phyloP scores from a whole-genome alignment of 2,888 invertebrate genomes.

The Melikaiella ostensackeni region DNA sequence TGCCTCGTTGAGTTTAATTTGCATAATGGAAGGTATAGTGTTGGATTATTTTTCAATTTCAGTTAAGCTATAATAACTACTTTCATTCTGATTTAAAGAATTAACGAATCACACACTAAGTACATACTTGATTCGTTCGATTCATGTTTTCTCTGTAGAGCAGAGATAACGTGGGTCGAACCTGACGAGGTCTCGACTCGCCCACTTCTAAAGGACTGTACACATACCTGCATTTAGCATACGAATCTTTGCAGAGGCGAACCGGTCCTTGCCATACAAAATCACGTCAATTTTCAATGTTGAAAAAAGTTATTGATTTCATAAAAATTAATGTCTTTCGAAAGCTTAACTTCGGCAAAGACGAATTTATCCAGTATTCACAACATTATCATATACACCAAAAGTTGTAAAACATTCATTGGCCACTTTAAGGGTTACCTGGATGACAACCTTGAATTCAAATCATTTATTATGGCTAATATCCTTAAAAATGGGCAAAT shows the following conservation, averaged over 20 bases:
- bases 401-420: not conserved
- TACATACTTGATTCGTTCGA: constrained; percentile 34
- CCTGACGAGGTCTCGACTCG: constrained; percentile 52
- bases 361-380: constrained; percentile 21
- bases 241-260: constrained; percentile 52
- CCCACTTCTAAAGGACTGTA: constrained; percentile 47
- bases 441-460: not conserved
- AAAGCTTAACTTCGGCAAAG: constrained; percentile 45
- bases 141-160: constrained; percentile 40
- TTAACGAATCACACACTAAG: constrained; percentile 10
- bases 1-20: not conserved
- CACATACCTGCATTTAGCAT: constrained; percentile 47
- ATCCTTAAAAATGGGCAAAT: not conserved
- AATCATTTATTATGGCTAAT: not conserved
- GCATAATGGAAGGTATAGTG: constrained; percentile 7
- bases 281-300: constrained; percentile 44
- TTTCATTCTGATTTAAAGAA: constrained; percentile 19
- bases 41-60: constrained; percentile 11
- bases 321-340: constrained; percentile 48
- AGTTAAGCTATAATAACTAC: not conserved
- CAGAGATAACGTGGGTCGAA: constrained; percentile 50
- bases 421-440: constrained; percentile 4
- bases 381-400: not conserved
- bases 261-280: constrained; percentile 50
- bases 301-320: constrained; percentile 49